Base-by-base conservation (phyloP, 2,113 vertebrate genomes). In the Struthidea cinerea region DNA sequence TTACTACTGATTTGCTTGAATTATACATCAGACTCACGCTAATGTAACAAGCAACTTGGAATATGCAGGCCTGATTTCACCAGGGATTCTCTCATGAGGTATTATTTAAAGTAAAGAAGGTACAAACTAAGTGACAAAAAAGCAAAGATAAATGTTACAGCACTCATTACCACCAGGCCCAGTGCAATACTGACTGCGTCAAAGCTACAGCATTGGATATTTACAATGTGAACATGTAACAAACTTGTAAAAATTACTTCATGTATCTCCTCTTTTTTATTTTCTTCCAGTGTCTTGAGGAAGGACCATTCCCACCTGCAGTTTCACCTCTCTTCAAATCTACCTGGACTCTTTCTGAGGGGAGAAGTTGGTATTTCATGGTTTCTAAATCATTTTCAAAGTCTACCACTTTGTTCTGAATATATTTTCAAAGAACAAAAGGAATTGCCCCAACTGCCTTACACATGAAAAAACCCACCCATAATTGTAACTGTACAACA, bases 1-100 rank as follows among this genome's bases (percentile, higher is more conserved):
- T 97, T 94, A 95, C 89, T 94, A 95, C 76, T 77, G 74, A 94
- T 96, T 96, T 97, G 80, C 78, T 90, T 96, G 79, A 97, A 96
- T 80, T 97, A 96, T 92, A 95, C 50, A 97, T 95, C 56, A 94
- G 24, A 89, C 49, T 93, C 32, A 5, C 28, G 79, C 39, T 93
- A 94, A 94, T 60, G 55, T 83, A 97, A 89, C 64, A 91, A 67
- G 61, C 57, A 88, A 94, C n/a, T 33, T 64, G 8, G 46, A 96
- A 97, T 85, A 95, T 3, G 4, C 13, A 94, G n/a, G 15, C 79
- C 46, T 91, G 80, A 96, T 65, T 70, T 87, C n/a, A 89, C 55
- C 61, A 97, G 83, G n/a, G 56, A 82, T 49, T 83, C 57, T 83
- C 71, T 96, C 71, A 74, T 28, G 30, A 47, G 57, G 41, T 96